A percentile compares a stretch with the other conserved stretches of the same genome.
Evolutionary conservation across 2,797 vertebrate genomes (phyloP).

Genomic region (Numenius phaeopus): DNA sequence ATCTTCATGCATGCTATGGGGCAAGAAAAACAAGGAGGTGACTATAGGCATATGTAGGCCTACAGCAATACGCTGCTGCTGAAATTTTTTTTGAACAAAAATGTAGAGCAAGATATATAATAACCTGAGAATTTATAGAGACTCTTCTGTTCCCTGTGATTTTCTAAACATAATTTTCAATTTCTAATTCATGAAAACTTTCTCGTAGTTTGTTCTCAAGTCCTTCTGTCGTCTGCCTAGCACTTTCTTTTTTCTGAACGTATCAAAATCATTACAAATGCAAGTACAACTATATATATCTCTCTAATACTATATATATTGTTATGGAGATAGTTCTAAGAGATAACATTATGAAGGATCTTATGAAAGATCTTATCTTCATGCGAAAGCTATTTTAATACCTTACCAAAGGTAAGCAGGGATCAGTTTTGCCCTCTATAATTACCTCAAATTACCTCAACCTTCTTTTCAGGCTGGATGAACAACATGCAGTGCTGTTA

Average conservation of each 20-base stretch:
- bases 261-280: conserved; percentile 45
- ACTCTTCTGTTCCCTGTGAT: background rate
- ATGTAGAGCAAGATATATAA: background rate
- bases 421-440: conserved; percentile 45
- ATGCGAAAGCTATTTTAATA: conserved; percentile 57
- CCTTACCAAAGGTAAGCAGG: background rate
- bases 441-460: conserved; percentile 47
- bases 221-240: conserved; percentile 45
- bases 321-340: conserved; percentile 52
- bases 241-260: conserved; percentile 11
- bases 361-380: conserved; percentile 66
- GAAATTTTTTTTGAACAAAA: background rate
- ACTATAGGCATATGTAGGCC: background rate
- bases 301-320: conserved; percentile 55
- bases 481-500: background rate
- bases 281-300: conserved; percentile 64
- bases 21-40: background rate
- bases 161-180: background rate
- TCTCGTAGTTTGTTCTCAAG: conserved; percentile 18
- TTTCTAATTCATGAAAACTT: conserved; percentile 16
- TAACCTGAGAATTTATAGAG: background rate
- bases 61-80: background rate
- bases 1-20: background rate
- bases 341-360: conserved; percentile 47
- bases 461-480: conserved; percentile 1